phyloP scores from a whole-genome alignment of 2,888 invertebrate species.

The Heptascelio sp. region DNA sequence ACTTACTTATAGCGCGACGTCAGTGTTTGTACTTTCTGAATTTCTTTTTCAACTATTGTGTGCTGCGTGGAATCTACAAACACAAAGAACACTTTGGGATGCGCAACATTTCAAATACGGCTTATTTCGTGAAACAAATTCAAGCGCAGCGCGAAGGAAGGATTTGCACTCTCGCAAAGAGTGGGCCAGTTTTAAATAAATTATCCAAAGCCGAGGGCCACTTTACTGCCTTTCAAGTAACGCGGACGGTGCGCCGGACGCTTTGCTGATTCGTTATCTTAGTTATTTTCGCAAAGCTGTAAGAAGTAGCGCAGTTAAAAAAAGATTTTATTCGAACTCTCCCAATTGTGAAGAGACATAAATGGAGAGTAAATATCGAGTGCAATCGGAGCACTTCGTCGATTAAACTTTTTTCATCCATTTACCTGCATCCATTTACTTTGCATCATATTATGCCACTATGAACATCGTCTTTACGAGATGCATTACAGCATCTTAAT shows the following conservation, averaged over 20 bases:
- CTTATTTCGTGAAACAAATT: constrained; percentile 41
- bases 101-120: constrained; percentile 48
- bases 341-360: constrained; percentile 42
- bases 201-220: constrained; percentile 62
- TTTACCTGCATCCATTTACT: constrained; percentile 68
- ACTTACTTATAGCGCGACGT: constrained; percentile 51
- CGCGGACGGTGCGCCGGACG: constrained; percentile 27
- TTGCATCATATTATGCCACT: constrained; percentile 69
- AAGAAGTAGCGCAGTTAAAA: constrained; percentile 25
- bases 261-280: constrained; percentile 53
- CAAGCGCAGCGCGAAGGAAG: constrained; percentile 31
- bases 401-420: constrained; percentile 66
- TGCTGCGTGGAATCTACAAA: constrained; percentile 41
- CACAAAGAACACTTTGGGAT: constrained; percentile 50
- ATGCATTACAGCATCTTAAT: constrained; percentile 67
- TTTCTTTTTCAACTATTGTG: constrained; percentile 44
- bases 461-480: constrained; percentile 67
- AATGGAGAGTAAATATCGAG: constrained; percentile 61
- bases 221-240: constrained; percentile 37
- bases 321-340: constrained; percentile 44
- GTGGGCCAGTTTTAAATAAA: constrained; percentile 67
- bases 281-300: constrained; percentile 49
- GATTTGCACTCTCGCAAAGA: constrained; percentile 30
- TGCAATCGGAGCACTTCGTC: constrained; percentile 65
- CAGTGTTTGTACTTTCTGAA: constrained; percentile 48